Base-by-base conservation (phyloP, 1,140 invertebrate genomes). In the Bombus superbus region DNA sequence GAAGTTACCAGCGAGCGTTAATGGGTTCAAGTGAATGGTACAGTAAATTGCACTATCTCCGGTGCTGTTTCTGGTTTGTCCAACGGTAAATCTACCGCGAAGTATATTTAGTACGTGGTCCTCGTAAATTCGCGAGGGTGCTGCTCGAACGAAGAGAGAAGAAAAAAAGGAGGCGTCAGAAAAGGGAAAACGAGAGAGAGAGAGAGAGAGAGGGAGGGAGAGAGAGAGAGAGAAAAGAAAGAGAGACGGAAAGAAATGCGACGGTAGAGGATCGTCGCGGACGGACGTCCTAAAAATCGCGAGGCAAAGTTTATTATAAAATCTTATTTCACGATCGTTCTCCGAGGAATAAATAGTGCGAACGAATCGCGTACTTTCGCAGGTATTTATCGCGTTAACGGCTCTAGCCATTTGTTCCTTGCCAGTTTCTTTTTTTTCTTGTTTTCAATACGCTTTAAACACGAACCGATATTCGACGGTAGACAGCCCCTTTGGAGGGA, bases 11-110 rank as follows among this genome's bases (percentile, higher is more conserved):
- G 86, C 53, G 81, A 59, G 87, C 90, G 87, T 86, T 91, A 91
- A 91, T 91, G 87, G 89, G 79, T 91, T 91, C 88, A 91, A 91
- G 89, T 91, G 90, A 91, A 91, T 90, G 90, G 81, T 90, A 88
- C 89, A 66, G 85, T 90, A 90, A 91, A 91, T 91, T 87, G 87
- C 86, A 81, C 85, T 89, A 90, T 85, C 86, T 88, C 62, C 84
- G 72, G n/a, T 40, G 64, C 81, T 81, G 87, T 90, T 89, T 80
- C 79, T 88, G 81, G 84, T 90, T 90, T 79, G 86, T 90, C 47
- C 85, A 72, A 62, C 75, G 71, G 75, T 86, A 85, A 90, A 88
- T 91, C 68, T 76, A 66, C 42, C 74, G 68, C 40, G n/a, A 66
- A 68, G 77, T 90, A 82, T 80, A 86, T 90, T 88, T 86, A 90